Conservation (phyloP, 2,888 invertebrate genomes). For the Aelia acuminata region DNA sequence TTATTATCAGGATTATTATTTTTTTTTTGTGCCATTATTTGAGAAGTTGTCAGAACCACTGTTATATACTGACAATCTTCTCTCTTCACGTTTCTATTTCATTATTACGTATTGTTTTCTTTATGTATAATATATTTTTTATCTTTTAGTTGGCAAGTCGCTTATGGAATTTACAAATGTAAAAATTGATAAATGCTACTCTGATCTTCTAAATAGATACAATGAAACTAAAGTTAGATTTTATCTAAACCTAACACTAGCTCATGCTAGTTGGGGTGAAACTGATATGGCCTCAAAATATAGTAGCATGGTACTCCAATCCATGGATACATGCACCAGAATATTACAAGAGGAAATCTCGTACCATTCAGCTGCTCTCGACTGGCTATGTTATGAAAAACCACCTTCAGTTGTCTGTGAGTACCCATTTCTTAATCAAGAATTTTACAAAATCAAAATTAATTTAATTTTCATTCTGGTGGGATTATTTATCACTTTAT, state of each 20-base stretch:
- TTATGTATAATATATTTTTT: neutral
- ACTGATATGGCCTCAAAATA: neutral
- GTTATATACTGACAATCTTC: no score
- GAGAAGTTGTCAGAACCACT: no score
- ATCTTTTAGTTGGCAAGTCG: conserved; percentile 51
- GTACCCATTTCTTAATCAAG: neutral
- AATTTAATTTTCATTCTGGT: neutral
- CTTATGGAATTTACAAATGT: conserved; percentile 25
- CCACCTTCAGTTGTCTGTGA: conserved; percentile 7
- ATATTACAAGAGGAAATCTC: conserved; percentile 33
- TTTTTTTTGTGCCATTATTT: no score
- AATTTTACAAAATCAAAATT: neutral
- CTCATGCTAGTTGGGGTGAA: conserved; percentile 37
- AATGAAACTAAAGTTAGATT: conserved; percentile 55
- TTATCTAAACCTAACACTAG: conserved; percentile 12
- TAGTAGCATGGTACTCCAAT: neutral
- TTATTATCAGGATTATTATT: no score
- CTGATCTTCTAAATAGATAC: neutral
- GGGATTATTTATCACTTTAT: no score
- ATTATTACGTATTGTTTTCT: neutral
- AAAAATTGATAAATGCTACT: neutral
- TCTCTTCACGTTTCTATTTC: neutral
- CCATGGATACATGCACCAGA: neutral
- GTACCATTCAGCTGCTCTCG: neutral
- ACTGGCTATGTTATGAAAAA: conserved; percentile 44